Percentiles rank a stretch among this genome's conserved stretches.
These are phyloP conservation scores for Lepilemur ruficaudatus DNA, from an alignment of 2,797 vertebrate species.

Conservation along the genomic window DNA sequence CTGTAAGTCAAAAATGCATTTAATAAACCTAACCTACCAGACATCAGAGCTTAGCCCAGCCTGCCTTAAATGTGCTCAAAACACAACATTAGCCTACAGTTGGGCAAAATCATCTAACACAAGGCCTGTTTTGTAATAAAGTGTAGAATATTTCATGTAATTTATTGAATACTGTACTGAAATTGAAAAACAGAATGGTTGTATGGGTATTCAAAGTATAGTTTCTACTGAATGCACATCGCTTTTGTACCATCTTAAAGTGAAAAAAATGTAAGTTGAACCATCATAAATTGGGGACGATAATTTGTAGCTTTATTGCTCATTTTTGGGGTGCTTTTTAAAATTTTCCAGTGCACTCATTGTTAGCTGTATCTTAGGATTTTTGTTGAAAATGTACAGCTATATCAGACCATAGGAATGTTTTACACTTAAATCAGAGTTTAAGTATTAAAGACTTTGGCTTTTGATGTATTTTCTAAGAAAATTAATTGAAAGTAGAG, in stretches of 20 bases:
- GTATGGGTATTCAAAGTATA: neutral
- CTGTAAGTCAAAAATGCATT: neutral
- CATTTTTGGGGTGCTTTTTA: neutral
- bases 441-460: neutral
- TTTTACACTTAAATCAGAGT: neutral
- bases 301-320: neutral
- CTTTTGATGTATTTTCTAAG: constrained; percentile 3
- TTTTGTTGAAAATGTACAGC: neutral
- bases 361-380: neutral
- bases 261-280: neutral
- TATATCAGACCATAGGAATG: neutral
- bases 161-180: neutral
- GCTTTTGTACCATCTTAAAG: neutral
- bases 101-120: neutral
- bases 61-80: neutral
- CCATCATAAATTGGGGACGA: neutral
- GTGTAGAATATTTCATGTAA: neutral
- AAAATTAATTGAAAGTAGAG: neutral
- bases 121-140: neutral
- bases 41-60: neutral
- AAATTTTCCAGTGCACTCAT: neutral
- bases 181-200: neutral
- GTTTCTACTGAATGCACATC: neutral
- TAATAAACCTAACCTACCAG: neutral
- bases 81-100: neutral